A percentile compares a stretch with the other conserved stretches of the same genome.
Evolutionary conservation across 2,888 invertebrate species (phyloP).

Genomic region (Antheraea yamamai): DNA sequence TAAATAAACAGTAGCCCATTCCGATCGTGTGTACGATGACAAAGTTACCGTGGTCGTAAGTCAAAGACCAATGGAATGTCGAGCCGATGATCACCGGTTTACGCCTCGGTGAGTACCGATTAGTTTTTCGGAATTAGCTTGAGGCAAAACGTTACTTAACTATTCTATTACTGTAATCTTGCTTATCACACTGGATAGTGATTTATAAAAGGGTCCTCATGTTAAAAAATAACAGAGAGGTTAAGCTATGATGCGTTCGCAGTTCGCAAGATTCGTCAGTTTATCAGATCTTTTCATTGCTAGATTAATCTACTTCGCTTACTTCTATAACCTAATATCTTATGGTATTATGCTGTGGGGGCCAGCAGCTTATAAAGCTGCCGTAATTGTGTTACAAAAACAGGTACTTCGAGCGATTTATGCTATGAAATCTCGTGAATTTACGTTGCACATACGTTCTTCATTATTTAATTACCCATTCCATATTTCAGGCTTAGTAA

Average conservation of each 20-base stretch:
- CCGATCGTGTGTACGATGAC: not conserved
- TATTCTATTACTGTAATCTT: not conserved
- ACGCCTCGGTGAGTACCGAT: not conserved
- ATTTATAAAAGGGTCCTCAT: not conserved
- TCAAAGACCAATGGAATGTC: not conserved
- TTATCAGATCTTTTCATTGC: not conserved
- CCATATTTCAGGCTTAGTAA: no score
- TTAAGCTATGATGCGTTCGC: not conserved
- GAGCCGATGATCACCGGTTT: not conserved
- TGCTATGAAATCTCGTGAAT: no score
- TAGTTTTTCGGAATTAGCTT: not conserved
- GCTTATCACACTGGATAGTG: not conserved
- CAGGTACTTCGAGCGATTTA: no score
- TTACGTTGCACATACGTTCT: no score
- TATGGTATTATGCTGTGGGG: not conserved
- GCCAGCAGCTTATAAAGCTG: no score
- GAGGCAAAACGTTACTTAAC: not conserved
- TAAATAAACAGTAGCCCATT: not conserved
- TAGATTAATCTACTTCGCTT: not conserved
- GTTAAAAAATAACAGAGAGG: not conserved
- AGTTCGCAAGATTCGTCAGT: not conserved
- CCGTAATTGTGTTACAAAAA: no score
- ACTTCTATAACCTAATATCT: not conserved
- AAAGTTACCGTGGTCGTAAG: not conserved
- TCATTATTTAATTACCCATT: no score